Evolutionary conservation across 2,113 vertebrate genomes (phyloP).

Genomic region (Argyrosomus japonicus): DNA sequence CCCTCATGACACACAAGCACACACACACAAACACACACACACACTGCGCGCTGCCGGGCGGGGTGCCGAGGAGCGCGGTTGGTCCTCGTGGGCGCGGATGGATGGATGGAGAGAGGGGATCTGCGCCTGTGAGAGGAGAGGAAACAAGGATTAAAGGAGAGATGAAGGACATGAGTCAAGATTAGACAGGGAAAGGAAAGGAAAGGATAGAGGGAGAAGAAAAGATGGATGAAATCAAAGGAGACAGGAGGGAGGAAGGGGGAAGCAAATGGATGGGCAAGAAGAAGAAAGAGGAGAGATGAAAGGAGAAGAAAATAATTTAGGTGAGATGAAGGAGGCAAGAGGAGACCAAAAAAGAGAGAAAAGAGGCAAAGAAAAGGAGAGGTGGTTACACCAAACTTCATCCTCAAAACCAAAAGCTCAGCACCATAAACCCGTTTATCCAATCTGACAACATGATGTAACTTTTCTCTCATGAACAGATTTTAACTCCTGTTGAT

Average conservation of each 20-base stretch:
- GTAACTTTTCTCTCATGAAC: too few relatives aligned
- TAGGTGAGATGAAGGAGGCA: too few relatives aligned
- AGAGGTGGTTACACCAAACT: background rate
- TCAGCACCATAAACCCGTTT: too few relatives aligned
- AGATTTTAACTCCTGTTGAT: too few relatives aligned
- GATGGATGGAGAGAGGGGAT: slow-evolving; percentile 11
- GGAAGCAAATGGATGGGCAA: background rate
- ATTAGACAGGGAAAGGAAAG: background rate
- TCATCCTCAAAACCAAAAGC: too few relatives aligned
- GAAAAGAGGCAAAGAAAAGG: background rate
- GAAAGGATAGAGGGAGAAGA: background rate
- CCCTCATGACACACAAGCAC: background rate
- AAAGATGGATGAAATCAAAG: background rate
- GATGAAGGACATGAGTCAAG: background rate
- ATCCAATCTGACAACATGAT: too few relatives aligned
- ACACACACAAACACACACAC: slow-evolving; percentile 6
- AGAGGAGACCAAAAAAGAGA: too few relatives aligned
- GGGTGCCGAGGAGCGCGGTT: slow-evolving; percentile 54
- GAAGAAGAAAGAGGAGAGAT: background rate
- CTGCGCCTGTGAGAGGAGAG: background rate
- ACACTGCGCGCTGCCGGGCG: slow-evolving; percentile 48
- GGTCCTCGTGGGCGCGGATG: slow-evolving; percentile 59
- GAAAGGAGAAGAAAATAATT: background rate
- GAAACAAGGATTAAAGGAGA: background rate
- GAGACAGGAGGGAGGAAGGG: background rate